These are phyloP conservation scores for Ceriagrion tenellum DNA, from an alignment of 2,888 invertebrate species.

Conservation along the genomic window DNA sequence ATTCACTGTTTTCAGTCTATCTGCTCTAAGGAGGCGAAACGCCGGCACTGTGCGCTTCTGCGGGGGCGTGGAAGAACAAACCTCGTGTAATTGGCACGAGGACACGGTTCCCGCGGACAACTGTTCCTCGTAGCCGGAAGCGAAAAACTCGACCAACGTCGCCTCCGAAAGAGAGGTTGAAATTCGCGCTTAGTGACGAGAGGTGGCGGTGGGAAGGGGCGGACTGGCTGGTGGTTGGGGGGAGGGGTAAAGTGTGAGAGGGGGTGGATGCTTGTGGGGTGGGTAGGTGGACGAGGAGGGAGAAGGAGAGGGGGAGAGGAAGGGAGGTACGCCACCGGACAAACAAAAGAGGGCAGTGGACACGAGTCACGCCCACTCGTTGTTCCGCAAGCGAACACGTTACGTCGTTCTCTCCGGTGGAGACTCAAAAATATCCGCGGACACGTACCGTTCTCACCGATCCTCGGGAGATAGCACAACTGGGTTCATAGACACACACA, in stretches of 20 bases:
- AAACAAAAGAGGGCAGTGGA: not conserved
- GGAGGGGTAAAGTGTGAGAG: not conserved
- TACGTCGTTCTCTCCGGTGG: not conserved
- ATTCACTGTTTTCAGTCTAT: no score
- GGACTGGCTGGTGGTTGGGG: not conserved
- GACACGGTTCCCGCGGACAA: conserved; percentile 35
- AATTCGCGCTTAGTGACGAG: not conserved
- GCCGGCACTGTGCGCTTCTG: not conserved
- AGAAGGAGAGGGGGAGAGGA: not conserved
- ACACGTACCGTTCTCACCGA: no score
- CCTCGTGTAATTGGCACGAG: conserved; percentile 40
- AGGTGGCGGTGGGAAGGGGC: not conserved
- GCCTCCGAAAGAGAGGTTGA: not conserved
- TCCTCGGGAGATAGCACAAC: no score
- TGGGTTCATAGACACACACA: not conserved
- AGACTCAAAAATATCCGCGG: no score
- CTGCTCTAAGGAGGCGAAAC: not conserved
- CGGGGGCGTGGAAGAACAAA: not conserved
- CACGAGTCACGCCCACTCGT: not conserved
- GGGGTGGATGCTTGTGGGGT: conserved; percentile 23
- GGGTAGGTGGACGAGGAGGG: not conserved
- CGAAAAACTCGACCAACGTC: not conserved
- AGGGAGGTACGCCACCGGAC: not conserved
- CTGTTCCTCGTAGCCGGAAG: not conserved
- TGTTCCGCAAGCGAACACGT: not conserved